Evolutionary conservation across 1,140 invertebrate genomes (phyloP).

Genomic region (Gonatopus flavifemur): DNA sequence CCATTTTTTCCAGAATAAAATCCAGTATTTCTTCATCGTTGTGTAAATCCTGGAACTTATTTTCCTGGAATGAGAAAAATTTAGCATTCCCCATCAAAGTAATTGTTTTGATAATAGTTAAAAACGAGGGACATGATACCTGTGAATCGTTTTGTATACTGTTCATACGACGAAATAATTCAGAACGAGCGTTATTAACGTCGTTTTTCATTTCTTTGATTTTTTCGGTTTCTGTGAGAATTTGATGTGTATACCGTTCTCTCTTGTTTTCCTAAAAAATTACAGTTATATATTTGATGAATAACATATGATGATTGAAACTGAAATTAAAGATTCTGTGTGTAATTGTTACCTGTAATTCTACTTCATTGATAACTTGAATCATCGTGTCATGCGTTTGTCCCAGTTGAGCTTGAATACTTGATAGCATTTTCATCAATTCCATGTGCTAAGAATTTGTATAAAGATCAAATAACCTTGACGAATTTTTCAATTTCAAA

Average conservation of each 20-base stretch:
- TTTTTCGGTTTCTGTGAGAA: conserved; percentile 35
- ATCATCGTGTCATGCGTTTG: conserved; percentile 38
- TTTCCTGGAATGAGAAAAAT: no score
- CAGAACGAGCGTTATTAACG: conserved; percentile 40
- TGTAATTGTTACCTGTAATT: conserved; percentile 42
- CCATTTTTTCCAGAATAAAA: no score
- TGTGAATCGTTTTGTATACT: conserved; percentile 33
- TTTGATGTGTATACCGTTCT: conserved; percentile 39
- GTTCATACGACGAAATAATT: conserved; percentile 32
- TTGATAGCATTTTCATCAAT: conserved; percentile 33
- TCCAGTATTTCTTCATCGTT: no score
- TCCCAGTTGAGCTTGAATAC: conserved; percentile 38
- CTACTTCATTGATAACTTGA: conserved; percentile 32
- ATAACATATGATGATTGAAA: no score
- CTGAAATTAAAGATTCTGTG: no score
- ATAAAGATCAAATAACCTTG: conserved; percentile 10
- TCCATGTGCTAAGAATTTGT: conserved; percentile 33
- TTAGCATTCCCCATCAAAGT: no score
- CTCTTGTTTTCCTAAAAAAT: conserved; percentile 42
- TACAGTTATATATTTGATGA: no score
- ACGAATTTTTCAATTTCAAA: no score
- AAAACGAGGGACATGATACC: conserved; percentile 13
- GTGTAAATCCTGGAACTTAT: no score
- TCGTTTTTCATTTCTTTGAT: conserved; percentile 52
- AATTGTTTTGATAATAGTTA: no score